Conservation (phyloP, 2,113 vertebrate genomes). For the Macquaria australasica region DNA sequence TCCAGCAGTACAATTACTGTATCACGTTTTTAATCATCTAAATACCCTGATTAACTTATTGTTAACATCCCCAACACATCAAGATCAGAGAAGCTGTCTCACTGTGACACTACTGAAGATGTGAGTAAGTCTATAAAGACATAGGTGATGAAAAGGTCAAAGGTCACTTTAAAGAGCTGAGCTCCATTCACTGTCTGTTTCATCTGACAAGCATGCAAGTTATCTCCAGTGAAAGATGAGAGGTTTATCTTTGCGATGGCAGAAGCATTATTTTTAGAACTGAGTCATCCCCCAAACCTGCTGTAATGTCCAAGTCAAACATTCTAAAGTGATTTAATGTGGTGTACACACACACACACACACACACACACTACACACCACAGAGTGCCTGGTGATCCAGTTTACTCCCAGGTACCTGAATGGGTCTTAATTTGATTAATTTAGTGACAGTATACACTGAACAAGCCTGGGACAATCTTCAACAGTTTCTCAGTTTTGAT, state of each 20-base stretch:
- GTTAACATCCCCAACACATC: neutral
- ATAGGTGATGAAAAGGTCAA: conserved; percentile 38
- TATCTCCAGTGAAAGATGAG: conserved; percentile 38
- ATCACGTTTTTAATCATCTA: neutral
- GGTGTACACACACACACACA: neutral
- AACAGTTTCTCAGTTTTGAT: neutral
- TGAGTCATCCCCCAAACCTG: neutral
- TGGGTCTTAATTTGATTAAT: neutral
- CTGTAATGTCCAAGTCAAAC: neutral
- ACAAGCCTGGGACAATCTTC: neutral
- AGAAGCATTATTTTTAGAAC: conserved; percentile 46
- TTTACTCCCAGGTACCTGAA: neutral
- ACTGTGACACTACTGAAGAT: conserved; percentile 2
- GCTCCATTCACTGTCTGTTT: conserved; percentile 19
- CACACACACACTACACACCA: neutral
- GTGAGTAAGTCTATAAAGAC: conserved; percentile 2
- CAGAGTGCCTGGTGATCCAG: neutral
- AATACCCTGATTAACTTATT: neutral
- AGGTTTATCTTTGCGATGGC: conserved; percentile 16
- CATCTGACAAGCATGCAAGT: conserved; percentile 38
- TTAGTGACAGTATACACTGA: neutral
- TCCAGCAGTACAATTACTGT: neutral
- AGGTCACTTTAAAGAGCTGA: conserved; percentile 16
- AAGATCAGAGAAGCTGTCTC: neutral
- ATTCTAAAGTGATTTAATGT: neutral